phyloP scores from a whole-genome alignment of 2,888 invertebrate species.

The Dilophus febrilis region DNA sequence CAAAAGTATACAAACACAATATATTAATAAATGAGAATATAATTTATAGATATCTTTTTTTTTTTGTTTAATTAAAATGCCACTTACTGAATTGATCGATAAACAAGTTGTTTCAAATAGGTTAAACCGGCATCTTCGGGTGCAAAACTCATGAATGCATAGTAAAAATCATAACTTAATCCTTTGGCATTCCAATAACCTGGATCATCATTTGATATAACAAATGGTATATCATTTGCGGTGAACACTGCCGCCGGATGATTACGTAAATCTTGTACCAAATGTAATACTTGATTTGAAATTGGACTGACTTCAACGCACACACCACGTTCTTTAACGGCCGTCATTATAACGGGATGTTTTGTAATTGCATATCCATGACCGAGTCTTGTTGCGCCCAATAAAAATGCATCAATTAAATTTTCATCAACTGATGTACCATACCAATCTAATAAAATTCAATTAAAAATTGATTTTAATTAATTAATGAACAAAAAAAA shows the following conservation, averaged over 20 bases:
- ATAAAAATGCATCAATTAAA: conserved; percentile 28
- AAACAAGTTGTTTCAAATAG: conserved; percentile 42
- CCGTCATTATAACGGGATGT: conserved; percentile 25
- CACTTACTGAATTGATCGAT: conserved; percentile 40
- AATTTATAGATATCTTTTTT: no score
- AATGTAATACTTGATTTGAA: conserved; percentile 31
- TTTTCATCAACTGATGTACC: conserved; percentile 33
- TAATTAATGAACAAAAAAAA: no score
- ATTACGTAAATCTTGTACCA: conserved; percentile 43
- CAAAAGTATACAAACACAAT: no score
- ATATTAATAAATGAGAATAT: no score
- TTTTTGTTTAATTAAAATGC: no score
- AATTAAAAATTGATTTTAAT: no score
- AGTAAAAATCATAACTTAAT: not conserved
- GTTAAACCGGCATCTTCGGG: conserved; percentile 38
- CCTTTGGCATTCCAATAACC: conserved; percentile 42
- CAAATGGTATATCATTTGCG: conserved; percentile 33
- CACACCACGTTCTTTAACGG: conserved; percentile 18
- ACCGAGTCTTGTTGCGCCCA: conserved; percentile 27
- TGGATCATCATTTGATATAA: conserved; percentile 47
- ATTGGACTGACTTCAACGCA: conserved; percentile 25
- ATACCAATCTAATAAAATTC: conserved; percentile 31
- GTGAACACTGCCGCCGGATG: conserved; percentile 30
- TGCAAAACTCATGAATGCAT: conserved; percentile 29
- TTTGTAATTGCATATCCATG: conserved; percentile 27